Base-by-base conservation (phyloP, 1,140 invertebrate genomes). In the Sesamia nonagrioides region DNA sequence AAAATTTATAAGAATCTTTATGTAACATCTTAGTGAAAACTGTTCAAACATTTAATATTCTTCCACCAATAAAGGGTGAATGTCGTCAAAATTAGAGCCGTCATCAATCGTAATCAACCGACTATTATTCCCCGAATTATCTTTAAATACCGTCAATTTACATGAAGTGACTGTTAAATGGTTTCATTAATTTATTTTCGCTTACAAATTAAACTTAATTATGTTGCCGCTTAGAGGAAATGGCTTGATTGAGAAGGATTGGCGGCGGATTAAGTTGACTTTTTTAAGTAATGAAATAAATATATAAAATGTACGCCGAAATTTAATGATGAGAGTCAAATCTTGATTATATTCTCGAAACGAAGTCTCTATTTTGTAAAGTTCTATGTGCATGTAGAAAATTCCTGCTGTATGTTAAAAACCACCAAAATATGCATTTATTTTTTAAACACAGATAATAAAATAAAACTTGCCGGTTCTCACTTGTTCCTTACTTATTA, bases 171-270 rank as follows among this genome's bases (percentile, higher is more conserved):
- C 42, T 27, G 13, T 50, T 69, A 21, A 27, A 27, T 48, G 66
- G 66, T 48, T 69, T 69, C 21, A 50, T 50, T 69, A 27, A 69
- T 45, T 27, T 48, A 69, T 50, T 69, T 69, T 27, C 42, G 6
- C 42, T 69, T 21, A 69, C 42, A n/a, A 69, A 69, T 69, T 69
- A 69, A 69, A 50, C 21, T 48, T 48, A 9, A 33, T 69, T 69
- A 50, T 45, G 6, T 27, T 9, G 40, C 40, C 42, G 40, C 48
- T 68, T 13, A 68, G 6, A 45, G 42, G 18, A 18, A 48, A 68
- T 68, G 15, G 18, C 11, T 21, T 9, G 17, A 21, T 68, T 68
- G 27, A 63, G 33, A 21, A 48, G 18, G 18, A 8, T 21, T 15
- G 58, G 11, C 13, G 15, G 8, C n/a, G 6, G 35, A 9, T 40